Base-by-base conservation (phyloP, 2,888 invertebrate genomes). In the Perizoma affinitatum region DNA sequence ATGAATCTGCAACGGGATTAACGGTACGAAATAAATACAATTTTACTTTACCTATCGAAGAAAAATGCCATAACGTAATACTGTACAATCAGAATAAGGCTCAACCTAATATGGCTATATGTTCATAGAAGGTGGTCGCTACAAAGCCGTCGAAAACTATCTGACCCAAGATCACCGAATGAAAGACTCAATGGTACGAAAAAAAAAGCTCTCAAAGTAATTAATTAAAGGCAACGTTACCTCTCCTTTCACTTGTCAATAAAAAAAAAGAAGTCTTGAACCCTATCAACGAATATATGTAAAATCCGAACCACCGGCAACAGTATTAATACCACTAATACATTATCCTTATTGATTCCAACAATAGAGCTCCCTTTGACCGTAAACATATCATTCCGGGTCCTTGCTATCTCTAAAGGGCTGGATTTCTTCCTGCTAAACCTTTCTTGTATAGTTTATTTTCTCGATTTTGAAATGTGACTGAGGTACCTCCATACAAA, bases 361-460 rank as follows among this genome's bases (percentile, higher is more conserved):
- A 86, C 87, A 89, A 88, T 86, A 73, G 75, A 78, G 61, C 38
- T 65, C 72, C 79, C 81, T 88, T 84, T 84, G 86, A 86, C 84
- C 82, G 84, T 85, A 83, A 85, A 86, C 85, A 84, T 87, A 83
- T 83, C 78, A 78, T 79, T 79, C 70, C 74, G 72, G 66, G 70
- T 76, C 78, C 76, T 75, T 79, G 82, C 82, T 84, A 84, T 84
- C 82, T 77, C 68, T 69, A 83, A 84, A 83, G 81, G 79, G 76
- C 78, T 71, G 70, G 72, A 78, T 75, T 81, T 80, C 84, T 86
- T 84, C 83, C 82, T 87, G 85, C 42, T 84, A 84, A 88, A 87
- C 86, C 87, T 87, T 90, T 89, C 84, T 88, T 88, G 85, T 89
- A 86, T 87, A 86, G 87, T 88, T 89, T 87, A 87, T 86, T 87